A percentile compares a stretch with the other conserved stretches of the same genome.
Evolutionary conservation across 2,797 vertebrate species (phyloP).

Genomic region (Bradypodion ventrale): DNA sequence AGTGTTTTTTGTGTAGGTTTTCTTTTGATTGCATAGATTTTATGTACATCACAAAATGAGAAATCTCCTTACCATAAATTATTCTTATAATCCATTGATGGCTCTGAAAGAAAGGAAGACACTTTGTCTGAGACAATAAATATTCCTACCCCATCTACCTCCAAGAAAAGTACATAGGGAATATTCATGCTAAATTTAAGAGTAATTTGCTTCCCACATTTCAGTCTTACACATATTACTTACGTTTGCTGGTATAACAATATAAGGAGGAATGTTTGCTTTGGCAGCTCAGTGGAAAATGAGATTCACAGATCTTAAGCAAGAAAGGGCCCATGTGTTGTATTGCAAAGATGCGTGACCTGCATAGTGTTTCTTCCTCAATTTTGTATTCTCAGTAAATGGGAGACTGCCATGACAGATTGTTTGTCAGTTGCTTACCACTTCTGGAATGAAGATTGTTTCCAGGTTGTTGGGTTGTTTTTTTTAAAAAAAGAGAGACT

Average conservation of each 20-base stretch:
- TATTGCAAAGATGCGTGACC: neutral
- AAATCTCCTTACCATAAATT: neutral
- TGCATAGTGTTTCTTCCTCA: neutral
- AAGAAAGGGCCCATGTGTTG: neutral
- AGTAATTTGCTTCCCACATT: neutral
- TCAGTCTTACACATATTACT: neutral
- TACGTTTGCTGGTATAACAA: neutral
- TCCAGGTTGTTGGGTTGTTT: neutral
- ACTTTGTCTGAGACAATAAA: neutral
- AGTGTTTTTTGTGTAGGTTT: neutral
- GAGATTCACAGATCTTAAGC: constrained; percentile 7
- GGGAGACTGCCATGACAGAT: neutral
- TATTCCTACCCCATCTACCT: neutral
- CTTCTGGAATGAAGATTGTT: neutral
- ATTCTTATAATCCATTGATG: constrained; percentile 8
- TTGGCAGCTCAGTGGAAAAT: constrained; percentile 19
- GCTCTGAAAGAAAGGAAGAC: neutral
- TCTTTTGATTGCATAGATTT: neutral
- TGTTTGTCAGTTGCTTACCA: neutral
- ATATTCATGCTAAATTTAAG: neutral
- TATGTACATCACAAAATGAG: neutral
- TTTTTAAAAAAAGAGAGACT: neutral
- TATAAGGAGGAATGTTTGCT: constrained; percentile 13
- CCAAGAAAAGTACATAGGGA: neutral
- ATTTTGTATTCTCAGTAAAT: neutral